Base-by-base conservation (phyloP, 2,888 invertebrate species). In the Ernsta delagoae region DNA sequence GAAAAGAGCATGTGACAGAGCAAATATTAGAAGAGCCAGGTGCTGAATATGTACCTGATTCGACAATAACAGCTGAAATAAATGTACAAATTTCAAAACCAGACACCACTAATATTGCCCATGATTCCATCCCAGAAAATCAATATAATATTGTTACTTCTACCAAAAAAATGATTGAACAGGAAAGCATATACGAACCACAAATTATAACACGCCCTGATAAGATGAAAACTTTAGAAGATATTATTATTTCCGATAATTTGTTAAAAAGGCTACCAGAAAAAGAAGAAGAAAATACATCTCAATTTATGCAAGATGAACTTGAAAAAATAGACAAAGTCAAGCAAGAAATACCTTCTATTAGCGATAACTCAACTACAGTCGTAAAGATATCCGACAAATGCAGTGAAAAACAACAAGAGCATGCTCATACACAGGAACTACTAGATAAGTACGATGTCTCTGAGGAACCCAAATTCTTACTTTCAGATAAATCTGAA, bases 11-110 rank as follows among this genome's bases (percentile, higher is more conserved):
- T 63, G 69, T 78, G 0, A 75, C 77, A 3, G 75, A 75, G 61
- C 72, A 74, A 66, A 68, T 75, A n/a, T 56, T 75, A 2, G 75
- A 75, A 64, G 75, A 75, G 57, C 74, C 75, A 39, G 84, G 83
- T 80, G 95, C 95, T 68, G 84, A 86, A 70, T 86, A 75, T 68
- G 54, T 84, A 50, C 84, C 88, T 12, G 82, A 85, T 16, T 78
- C 86, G 1, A 86, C 85, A 45, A 74, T 88, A 0, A 83, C 81
- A 43, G 81, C 88, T 67, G 82, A 85, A 62, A 84, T 88, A 59
- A 78, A 85, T 68, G 76, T 88, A 0, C 81, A 83, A 63, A 75
- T 89, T 48, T 68, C 73, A 7, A 65, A 73, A 54, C 62, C 67
- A 63, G 48, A 65, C 0, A 67, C 50, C 50, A 48, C 59, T 39